phyloP scores from a whole-genome alignment of 2,113 vertebrate species.

The Agapornis roseicollis region DNA sequence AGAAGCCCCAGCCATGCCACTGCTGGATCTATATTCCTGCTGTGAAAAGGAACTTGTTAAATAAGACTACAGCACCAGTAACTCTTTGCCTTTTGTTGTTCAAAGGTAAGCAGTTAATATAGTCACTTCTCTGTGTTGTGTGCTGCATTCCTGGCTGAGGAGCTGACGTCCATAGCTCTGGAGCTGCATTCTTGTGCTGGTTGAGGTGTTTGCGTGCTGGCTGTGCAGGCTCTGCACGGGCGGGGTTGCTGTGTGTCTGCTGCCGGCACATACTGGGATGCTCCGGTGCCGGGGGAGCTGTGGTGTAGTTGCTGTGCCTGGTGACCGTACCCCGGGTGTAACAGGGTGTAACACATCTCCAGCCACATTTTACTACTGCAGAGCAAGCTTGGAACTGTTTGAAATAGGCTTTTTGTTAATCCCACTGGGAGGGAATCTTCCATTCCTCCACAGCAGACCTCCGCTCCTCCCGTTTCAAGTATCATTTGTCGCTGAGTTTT shows the following conservation, averaged over 20 bases:
- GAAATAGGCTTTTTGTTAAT: background rate
- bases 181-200: background rate
- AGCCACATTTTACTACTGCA: background rate
- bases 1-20: background rate
- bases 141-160: accelerated
- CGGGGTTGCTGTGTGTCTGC: background rate
- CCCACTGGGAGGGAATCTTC: background rate
- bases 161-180: accelerated
- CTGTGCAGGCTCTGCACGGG: background rate
- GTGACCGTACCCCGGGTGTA: accelerated
- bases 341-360: background rate
- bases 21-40: background rate
- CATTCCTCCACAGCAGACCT: accelerated
- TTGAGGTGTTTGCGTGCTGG: background rate
- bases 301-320: background rate
- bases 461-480: accelerated
- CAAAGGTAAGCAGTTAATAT: accelerated
- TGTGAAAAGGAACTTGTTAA: background rate
- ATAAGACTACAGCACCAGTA: background rate
- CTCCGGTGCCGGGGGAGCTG: background rate
- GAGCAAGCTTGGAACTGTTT: background rate
- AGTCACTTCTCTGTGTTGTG: background rate
- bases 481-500: background rate
- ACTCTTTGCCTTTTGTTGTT: background rate
- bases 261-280: accelerated